phyloP scores from a whole-genome alignment of 2,888 invertebrate species.

The Bugulina stolonifera region DNA sequence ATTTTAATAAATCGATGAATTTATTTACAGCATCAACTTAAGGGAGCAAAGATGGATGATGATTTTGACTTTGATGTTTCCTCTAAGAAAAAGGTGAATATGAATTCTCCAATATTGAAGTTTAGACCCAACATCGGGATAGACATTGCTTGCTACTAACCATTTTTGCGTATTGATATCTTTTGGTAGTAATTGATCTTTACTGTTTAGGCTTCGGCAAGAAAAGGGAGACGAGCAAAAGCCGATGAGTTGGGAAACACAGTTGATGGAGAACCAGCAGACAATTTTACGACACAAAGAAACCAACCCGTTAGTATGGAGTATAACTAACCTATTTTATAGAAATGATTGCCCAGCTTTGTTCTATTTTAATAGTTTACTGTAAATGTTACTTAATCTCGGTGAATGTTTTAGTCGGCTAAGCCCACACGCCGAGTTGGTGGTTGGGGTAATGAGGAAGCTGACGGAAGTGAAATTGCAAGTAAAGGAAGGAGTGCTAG shows the following conservation, averaged over 20 bases:
- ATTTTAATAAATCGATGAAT: background rate
- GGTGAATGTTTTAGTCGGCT: too few species aligned
- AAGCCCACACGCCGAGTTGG: slow-evolving; percentile 4
- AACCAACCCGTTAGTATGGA: too few species aligned
- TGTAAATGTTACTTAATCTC: too few species aligned
- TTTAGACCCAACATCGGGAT: background rate
- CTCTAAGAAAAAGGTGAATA: background rate
- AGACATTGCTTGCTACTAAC: background rate
- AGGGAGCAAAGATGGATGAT: background rate
- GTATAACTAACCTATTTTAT: too few species aligned
- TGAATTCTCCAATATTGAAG: background rate
- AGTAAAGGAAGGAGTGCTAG: slow-evolving; percentile 6
- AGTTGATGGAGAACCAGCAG: background rate
- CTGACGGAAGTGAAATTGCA: background rate
- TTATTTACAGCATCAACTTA: background rate
- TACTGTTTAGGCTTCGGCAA: background rate
- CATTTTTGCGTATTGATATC: too few species aligned
- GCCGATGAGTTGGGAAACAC: background rate
- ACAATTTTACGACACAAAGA: background rate
- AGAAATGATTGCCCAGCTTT: too few species aligned
- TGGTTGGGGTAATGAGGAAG: slow-evolving; percentile 24
- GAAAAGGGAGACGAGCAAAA: slow-evolving; percentile 9
- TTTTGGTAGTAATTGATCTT: background rate
- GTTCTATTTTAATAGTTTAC: too few species aligned
- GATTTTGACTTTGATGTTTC: slow-evolving; percentile 17